Percentiles rank a stretch among this genome's conserved stretches.
Evolutionary conservation across 2,888 invertebrate genomes (phyloP).

Genomic region (Tridacna crocea): DNA sequence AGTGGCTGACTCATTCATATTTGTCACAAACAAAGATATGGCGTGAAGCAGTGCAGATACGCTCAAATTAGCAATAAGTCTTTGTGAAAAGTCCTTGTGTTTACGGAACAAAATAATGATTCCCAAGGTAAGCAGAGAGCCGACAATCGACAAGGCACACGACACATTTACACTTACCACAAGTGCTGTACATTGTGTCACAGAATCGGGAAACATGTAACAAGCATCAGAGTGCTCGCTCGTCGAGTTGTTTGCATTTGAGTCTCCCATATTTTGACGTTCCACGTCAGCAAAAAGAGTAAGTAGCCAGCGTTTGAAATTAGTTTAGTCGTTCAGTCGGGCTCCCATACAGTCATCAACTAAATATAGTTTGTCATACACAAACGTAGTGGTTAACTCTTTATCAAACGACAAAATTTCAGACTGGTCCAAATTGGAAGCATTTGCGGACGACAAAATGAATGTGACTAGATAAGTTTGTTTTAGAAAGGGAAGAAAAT

Average conservation of each 20-base stretch:
- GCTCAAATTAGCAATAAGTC: slow-evolving; percentile 28
- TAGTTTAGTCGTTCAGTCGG: too few relatives aligned
- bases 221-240: background rate
- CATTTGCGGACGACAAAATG: too few relatives aligned
- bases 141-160: slow-evolving; percentile 11
- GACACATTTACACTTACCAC: slow-evolving; percentile 19
- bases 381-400: too few relatives aligned
- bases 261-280: too few relatives aligned
- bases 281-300: too few relatives aligned
- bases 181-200: slow-evolving; percentile 17
- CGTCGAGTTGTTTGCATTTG: background rate
- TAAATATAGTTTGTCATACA: too few relatives aligned
- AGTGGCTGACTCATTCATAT: slow-evolving; percentile 16
- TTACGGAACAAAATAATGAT: slow-evolving; percentile 9
- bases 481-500: too few relatives aligned
- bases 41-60: slow-evolving; percentile 27
- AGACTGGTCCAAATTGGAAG: too few relatives aligned
- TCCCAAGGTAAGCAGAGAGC: slow-evolving; percentile 24
- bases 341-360: too few relatives aligned
- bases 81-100: slow-evolving; percentile 16
- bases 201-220: slow-evolving; percentile 21
- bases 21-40: slow-evolving; percentile 26
- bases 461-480: too few relatives aligned
- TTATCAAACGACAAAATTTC: too few relatives aligned
- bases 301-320: too few relatives aligned